phyloP scores from a whole-genome alignment of 2,113 vertebrate species.

The Motacilla tschutschensis region DNA sequence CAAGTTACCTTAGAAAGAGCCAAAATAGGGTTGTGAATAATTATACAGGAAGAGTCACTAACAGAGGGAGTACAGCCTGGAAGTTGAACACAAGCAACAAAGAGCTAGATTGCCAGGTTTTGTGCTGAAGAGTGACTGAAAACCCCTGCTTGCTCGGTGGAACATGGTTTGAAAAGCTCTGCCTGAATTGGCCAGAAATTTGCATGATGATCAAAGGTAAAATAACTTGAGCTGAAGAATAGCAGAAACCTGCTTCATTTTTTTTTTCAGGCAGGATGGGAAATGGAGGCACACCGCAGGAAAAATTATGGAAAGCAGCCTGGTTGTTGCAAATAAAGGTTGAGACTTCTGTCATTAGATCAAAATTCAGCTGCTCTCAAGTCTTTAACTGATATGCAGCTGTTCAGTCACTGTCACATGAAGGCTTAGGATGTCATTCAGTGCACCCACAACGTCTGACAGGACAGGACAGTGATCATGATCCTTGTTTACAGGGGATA shows the following conservation, averaged over 20 bases:
- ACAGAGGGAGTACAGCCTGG: not conserved
- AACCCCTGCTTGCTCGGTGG: not conserved
- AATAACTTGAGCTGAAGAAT: conserved; percentile 25
- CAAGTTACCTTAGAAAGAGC: not conserved
- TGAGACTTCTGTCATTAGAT: not conserved
- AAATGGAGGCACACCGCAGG: not conserved
- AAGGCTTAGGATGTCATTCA: not conserved
- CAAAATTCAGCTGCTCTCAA: not conserved
- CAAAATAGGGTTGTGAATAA: conserved; percentile 25
- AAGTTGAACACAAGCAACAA: conserved; percentile 29
- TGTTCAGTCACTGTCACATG: not conserved
- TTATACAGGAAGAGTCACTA: conserved; percentile 4
- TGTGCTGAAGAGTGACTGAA: conserved; percentile 27
- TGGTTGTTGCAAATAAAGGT: not conserved
- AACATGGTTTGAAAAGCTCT: conserved; percentile 36
- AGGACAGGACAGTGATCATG: not conserved
- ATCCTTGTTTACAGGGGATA: not conserved
- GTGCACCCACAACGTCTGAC: rapidly evolving
- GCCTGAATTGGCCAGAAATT: conserved; percentile 42
- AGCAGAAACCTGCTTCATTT: not conserved
- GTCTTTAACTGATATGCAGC: not conserved
- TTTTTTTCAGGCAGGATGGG: not conserved
- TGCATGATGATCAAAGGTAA: conserved; percentile 56
- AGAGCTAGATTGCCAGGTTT: conserved; percentile 46
- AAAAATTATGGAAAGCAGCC: not conserved